phyloP scores from a whole-genome alignment of 2,113 vertebrate species.

The Anguilla rostrata region DNA sequence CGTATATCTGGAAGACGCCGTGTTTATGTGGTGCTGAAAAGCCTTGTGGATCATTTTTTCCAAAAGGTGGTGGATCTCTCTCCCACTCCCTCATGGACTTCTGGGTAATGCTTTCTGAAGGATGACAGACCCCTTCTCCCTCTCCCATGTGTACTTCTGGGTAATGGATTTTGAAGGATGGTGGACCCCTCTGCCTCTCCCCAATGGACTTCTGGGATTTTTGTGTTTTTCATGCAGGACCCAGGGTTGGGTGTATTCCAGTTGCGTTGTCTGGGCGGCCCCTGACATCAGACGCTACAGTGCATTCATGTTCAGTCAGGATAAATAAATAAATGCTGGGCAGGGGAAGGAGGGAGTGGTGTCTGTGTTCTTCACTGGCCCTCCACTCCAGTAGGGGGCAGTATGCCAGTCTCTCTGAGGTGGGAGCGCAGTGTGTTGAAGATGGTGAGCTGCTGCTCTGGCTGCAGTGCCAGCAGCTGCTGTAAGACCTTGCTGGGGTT shows the following conservation, averaged over 20 bases:
- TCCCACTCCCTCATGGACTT: not conserved
- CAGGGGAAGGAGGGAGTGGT: not conserved
- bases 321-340: not conserved
- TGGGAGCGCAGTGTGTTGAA: slow-evolving; percentile 85
- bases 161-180: too few species aligned
- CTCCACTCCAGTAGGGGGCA: slow-evolving; percentile 70
- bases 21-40: not conserved
- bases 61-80: too few species aligned
- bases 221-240: not conserved
- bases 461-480: slow-evolving; percentile 88
- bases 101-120: not conserved
- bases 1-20: not conserved
- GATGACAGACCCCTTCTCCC: too few species aligned
- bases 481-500: slow-evolving; percentile 94
- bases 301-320: slow-evolving; percentile 5
- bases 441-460: slow-evolving; percentile 87
- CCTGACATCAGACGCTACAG: not conserved
- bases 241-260: not conserved
- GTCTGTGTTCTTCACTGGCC: slow-evolving; percentile 36
- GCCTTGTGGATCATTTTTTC: not conserved
- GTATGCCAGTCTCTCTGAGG: slow-evolving; percentile 80
- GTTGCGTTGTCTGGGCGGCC: not conserved
- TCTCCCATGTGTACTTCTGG: too few species aligned
- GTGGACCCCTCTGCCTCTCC: too few species aligned
- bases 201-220: not conserved